These are phyloP conservation scores for Ganaspis sp. DNA, from an alignment of 1,140 invertebrate species.

Conservation along the genomic window DNA sequence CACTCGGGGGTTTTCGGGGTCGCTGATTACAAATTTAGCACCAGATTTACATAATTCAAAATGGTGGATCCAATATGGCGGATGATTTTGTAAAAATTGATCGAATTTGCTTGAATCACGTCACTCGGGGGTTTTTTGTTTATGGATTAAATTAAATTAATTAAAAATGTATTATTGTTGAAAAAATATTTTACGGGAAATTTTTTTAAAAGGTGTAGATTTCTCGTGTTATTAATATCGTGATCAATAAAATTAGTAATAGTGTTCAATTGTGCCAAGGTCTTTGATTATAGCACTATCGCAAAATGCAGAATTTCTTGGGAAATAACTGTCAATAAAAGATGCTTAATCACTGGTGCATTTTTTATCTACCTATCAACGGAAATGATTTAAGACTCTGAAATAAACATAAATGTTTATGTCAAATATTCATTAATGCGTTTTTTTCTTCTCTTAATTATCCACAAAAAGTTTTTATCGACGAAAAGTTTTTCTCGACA, in stretches of 20 bases:
- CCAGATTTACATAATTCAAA: too few relatives aligned
- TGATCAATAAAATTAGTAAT: constrained; percentile 3
- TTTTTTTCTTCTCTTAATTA: background rate
- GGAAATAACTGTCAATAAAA: background rate
- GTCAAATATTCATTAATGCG: background rate
- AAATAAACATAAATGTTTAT: background rate
- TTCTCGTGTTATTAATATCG: background rate
- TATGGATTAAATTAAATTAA: too few relatives aligned
- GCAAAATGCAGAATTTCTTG: constrained; percentile 1
- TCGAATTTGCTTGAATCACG: too few relatives aligned
- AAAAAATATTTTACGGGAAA: background rate
- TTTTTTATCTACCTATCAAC: constrained; percentile 10
- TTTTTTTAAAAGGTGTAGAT: background rate
- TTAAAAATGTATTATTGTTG: too few relatives aligned
- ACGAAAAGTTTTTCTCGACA: too few relatives aligned
- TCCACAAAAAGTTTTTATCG: background rate
- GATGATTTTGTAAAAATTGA: too few relatives aligned
- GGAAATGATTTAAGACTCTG: constrained; percentile 4
- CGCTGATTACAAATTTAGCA: too few relatives aligned
- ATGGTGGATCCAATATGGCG: too few relatives aligned
- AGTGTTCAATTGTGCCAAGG: constrained; percentile 7
- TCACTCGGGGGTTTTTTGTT: too few relatives aligned
- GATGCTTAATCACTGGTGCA: background rate
- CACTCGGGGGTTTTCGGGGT: too few relatives aligned
- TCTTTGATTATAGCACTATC: background rate